These are phyloP conservation scores for Neuroterus valhalla DNA, from an alignment of 1,140 invertebrate species.

Conservation along the genomic window DNA sequence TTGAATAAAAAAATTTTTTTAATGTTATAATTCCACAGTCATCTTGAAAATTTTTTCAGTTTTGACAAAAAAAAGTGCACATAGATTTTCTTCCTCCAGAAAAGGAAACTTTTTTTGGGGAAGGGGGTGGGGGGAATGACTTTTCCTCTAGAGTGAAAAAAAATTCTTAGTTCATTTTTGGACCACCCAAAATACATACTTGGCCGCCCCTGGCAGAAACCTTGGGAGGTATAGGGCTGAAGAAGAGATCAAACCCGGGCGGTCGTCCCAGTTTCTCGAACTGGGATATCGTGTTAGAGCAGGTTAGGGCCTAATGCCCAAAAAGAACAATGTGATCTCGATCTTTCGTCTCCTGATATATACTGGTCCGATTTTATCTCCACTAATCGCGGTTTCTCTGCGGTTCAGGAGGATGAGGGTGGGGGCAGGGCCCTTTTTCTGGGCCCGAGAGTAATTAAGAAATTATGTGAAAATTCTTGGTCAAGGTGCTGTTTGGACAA, in stretches of 20 bases:
- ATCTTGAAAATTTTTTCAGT: too few species aligned
- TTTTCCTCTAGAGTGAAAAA: too few species aligned
- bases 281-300: background rate
- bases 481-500: background rate
- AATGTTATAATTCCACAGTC: too few species aligned
- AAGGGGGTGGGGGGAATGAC: too few species aligned
- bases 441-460: background rate
- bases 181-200: too few species aligned
- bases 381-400: constrained; percentile 22
- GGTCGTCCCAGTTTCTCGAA: constrained; percentile 11
- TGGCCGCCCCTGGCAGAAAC: too few species aligned
- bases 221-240: background rate
- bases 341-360: background rate
- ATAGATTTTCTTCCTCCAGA: too few species aligned
- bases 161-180: too few species aligned
- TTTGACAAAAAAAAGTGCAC: too few species aligned
- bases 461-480: constrained; percentile 10
- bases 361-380: constrained; percentile 25
- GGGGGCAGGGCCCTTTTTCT: background rate
- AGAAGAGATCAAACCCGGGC: constrained; percentile 5
- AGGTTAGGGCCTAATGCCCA: constrained; percentile 9
- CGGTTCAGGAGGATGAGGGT: background rate
- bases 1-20: too few species aligned
- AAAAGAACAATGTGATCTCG: background rate
- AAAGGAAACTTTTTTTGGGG: too few species aligned